These are phyloP conservation scores for Coptotermes formosanus DNA, from an alignment of 1,140 invertebrate species.

Conservation along the genomic window DNA sequence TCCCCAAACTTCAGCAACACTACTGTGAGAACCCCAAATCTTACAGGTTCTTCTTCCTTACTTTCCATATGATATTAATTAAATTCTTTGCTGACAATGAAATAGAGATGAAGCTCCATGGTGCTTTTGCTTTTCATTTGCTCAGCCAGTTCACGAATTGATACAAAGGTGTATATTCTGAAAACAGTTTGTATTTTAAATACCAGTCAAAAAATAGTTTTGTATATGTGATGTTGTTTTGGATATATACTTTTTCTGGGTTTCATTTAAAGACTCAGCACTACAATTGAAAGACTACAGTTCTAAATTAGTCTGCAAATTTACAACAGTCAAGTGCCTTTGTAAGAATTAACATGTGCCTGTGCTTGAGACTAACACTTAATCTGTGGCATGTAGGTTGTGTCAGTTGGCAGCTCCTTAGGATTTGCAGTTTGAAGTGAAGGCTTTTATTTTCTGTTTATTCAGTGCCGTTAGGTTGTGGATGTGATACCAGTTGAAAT, in stretches of 20 bases:
- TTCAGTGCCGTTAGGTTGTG: background rate
- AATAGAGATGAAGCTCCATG: background rate
- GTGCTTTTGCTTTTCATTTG: background rate
- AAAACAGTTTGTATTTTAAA: background rate
- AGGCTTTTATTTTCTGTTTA: background rate
- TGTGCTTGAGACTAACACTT: conserved; percentile 1
- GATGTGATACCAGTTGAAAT: background rate
- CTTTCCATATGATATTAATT: background rate
- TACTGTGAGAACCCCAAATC: too few species aligned
- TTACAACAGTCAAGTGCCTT: conserved; percentile 10
- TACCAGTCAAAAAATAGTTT: background rate
- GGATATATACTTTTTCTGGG: background rate
- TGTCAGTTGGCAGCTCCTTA: background rate
- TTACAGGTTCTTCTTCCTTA: too few species aligned
- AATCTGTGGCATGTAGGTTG: conserved; percentile 10
- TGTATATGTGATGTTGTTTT: background rate
- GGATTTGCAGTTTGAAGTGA: background rate
- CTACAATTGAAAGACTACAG: background rate
- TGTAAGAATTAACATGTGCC: background rate
- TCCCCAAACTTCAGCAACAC: too few species aligned
- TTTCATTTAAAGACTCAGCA: background rate
- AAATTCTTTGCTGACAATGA: too few species aligned
- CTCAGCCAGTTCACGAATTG: background rate
- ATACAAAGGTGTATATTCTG: background rate
- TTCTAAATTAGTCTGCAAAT: background rate